Percentiles rank a stretch among this genome's conserved stretches.
These are phyloP conservation scores for Umimayanthus kanabou DNA, from an alignment of 92 coral and sea anemone genomes.

Conservation along the genomic window DNA sequence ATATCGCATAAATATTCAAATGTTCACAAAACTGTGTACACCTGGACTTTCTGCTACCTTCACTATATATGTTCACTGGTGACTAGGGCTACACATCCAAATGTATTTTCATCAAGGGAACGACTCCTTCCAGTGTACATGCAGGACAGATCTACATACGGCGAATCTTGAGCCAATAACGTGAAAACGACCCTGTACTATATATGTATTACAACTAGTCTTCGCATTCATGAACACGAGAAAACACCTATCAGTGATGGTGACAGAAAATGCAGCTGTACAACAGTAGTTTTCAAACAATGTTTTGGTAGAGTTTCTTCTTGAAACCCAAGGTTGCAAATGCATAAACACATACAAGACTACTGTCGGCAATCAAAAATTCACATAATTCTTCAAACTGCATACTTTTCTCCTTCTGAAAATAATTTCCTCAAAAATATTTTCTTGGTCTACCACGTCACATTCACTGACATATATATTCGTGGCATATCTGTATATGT, in stretches of 20 bases:
- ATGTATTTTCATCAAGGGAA: background rate
- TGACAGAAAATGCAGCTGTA: background rate
- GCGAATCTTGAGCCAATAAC: too few species aligned
- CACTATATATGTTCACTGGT: background rate
- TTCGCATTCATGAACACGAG: background rate
- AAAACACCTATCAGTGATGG: background rate
- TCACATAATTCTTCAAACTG: background rate
- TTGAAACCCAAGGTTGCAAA: too few species aligned
- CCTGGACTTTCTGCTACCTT: background rate
- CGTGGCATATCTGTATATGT: conserved; percentile 1
- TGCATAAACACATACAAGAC: too few species aligned
- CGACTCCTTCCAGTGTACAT: background rate
- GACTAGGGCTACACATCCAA: background rate
- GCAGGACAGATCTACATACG: too few species aligned
- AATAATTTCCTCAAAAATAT: conserved; percentile 37
- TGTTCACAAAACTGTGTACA: background rate
- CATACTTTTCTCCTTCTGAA: background rate
- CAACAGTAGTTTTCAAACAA: background rate
- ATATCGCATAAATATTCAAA: background rate
- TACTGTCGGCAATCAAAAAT: background rate
- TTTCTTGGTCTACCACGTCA: conserved; percentile 4
- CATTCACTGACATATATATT: conserved; percentile 2
- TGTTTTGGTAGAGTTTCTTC: background rate
- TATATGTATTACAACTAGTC: background rate
- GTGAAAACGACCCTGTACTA: background rate